Evolutionary conservation across 2,113 vertebrate species (phyloP), one percentile per base, ranked within the genome.

Genomic region (Mirza zaza): DNA sequence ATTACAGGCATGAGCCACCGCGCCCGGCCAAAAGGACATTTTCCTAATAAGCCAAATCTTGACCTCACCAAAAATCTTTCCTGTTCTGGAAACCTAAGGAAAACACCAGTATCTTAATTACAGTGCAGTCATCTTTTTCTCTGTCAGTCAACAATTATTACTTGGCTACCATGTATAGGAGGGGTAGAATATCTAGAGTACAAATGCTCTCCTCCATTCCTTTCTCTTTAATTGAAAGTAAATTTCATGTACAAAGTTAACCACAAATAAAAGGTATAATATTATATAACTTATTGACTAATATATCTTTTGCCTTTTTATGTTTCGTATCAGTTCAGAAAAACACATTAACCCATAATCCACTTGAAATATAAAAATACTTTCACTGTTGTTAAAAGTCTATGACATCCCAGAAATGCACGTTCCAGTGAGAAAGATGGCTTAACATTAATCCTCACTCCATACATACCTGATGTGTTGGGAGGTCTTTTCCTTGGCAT

Each of bases 251-350:
- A 14, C 27, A 71, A 65, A 87, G 57, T 27, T 82, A 84, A 32
- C n/a, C 15, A 83, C 48, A 95, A 65, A 80, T 42, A 73, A 70
- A 73, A 81, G 14, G 13, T 65, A 59, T 48, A 34, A 57, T 97
- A 8, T 68, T 96, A 12, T 68, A 27, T 52, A 86, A 86, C 71
- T 73, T 57, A 42, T 42, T 55, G 25, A 57, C 21, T 39, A 71
- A 21, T 87, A 32, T 14, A 9, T 87, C 50, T 80, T 94, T 96
- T 90, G 15, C 67, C 18, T 97, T 88, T 59, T 82, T 92, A 65
- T 88, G 48, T 94, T 90, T 87, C 23, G 6, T 65, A 67, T 93
- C 23, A 65, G 39, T 87, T 96, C 20, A 71, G 65, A 89, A 80
- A 96, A 91, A 52, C 50, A 52, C 75, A 79, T 15, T 92, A 84